Percentiles rank a stretch among this genome's conserved stretches.
phyloP scores from a whole-genome alignment of 2,113 vertebrate genomes.

The Aldabrachelys gigantea region DNA sequence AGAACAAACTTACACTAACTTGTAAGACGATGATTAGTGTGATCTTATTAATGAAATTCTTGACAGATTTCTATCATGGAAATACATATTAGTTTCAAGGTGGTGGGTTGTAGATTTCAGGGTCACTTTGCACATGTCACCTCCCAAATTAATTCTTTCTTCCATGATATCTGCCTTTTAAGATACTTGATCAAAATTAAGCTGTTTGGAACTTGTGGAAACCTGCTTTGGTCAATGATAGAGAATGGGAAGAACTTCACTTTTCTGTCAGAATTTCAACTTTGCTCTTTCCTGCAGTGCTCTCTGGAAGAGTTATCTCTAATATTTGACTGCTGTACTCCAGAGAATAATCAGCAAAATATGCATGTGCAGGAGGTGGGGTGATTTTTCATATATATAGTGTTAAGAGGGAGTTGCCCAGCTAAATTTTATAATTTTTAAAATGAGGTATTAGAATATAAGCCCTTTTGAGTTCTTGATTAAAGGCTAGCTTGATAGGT shows the following conservation, averaged over 20 bases:
- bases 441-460: neutral
- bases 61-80: neutral
- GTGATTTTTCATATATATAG: neutral
- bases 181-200: accelerated
- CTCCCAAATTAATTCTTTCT: neutral
- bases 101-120: neutral
- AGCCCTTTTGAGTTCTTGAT: neutral
- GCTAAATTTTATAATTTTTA: neutral
- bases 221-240: neutral
- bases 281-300: neutral
- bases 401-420: neutral
- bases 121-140: neutral
- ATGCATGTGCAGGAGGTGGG: neutral
- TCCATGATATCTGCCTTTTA: neutral
- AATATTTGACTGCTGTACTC: neutral
- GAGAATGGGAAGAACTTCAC: neutral
- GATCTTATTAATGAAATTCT: conserved; percentile 1
- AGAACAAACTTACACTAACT: neutral
- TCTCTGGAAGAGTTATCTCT: neutral
- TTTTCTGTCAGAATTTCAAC: too few species aligned
- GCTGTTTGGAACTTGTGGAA: neutral
- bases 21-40: neutral
- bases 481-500: neutral
- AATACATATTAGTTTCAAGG: neutral
- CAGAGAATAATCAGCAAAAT: neutral